These are phyloP conservation scores for Malurus leucopterus DNA, from an alignment of 2,797 vertebrate genomes.

Conservation along the genomic window DNA sequence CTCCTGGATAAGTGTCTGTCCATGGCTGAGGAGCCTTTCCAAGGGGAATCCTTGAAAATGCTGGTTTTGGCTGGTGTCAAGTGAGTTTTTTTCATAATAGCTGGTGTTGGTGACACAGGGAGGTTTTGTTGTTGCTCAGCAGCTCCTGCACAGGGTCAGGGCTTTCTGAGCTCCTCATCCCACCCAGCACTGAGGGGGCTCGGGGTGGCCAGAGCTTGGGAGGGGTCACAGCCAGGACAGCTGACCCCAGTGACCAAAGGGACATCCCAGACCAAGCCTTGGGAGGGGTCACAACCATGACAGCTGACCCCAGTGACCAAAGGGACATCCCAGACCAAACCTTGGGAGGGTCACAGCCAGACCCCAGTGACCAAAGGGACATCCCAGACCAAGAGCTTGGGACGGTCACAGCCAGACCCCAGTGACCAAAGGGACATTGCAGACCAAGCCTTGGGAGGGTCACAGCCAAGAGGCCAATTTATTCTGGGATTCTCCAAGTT, in stretches of 20 bases:
- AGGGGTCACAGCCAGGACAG: background rate
- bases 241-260: background rate
- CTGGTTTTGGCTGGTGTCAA: background rate
- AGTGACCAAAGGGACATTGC: background rate
- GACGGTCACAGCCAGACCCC: background rate
- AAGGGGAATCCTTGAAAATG: background rate
- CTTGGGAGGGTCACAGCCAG: background rate
- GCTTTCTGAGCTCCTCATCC: background rate
- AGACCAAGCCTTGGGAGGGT: background rate
- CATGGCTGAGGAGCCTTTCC: background rate
- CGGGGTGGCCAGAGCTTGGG: background rate
- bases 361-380: background rate
- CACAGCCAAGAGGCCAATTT: background rate
- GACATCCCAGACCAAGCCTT: background rate
- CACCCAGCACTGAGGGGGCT: background rate
- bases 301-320: background rate
- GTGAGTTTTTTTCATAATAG: background rate
- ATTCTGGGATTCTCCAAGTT: background rate
- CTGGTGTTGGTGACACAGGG: background rate
- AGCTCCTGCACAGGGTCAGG: background rate
- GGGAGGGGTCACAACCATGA: background rate
- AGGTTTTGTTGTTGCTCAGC: background rate
- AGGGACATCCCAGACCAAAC: background rate
- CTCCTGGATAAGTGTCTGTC: background rate
- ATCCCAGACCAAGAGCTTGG: background rate